A percentile compares a stretch with the other conserved stretches of the same genome.
phyloP scores from a whole-genome alignment of 2,113 vertebrate genomes.

The Planiliza haematocheilus region DNA sequence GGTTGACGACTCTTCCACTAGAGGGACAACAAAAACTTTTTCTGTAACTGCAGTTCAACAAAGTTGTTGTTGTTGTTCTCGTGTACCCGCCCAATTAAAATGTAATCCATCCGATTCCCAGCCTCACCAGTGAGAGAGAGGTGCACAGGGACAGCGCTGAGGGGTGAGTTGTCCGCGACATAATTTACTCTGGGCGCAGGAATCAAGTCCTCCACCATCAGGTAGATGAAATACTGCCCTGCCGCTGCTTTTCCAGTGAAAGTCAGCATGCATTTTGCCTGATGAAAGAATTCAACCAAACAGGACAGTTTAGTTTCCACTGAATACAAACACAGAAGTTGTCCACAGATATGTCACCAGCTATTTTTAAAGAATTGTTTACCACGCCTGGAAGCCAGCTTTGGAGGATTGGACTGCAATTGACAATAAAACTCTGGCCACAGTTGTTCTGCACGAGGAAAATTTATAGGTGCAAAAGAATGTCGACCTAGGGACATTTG shows the following conservation, averaged over 20 bases:
- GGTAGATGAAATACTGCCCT: conserved; percentile 73
- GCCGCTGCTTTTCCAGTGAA: conserved; percentile 68
- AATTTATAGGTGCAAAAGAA: too few relatives aligned
- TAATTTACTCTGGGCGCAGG: not conserved
- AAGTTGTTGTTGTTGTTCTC: too few relatives aligned
- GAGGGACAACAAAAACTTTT: not conserved
- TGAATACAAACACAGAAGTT: too few relatives aligned
- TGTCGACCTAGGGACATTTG: too few relatives aligned
- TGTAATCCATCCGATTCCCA: not conserved
- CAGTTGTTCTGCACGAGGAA: too few relatives aligned
- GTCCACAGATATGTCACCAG: too few relatives aligned
- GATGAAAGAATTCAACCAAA: not conserved
- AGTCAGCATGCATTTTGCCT: conserved; percentile 68
- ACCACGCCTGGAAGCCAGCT: too few relatives aligned
- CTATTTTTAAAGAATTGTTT: too few relatives aligned
- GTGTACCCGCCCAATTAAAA: too few relatives aligned
- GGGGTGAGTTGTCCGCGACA: not conserved
- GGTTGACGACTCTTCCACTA: conserved; percentile 63
- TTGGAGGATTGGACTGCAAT: too few relatives aligned
- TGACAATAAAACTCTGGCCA: too few relatives aligned
- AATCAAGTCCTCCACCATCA: conserved; percentile 78
- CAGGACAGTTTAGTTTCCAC: not conserved
- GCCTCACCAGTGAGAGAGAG: conserved; percentile 78
- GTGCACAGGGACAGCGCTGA: conserved; percentile 77
- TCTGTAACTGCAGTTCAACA: not conserved